Evolutionary conservation across 35 echinoderm and acorn worm genomes (phyloP), one percentile per base, ranked within the genome.

Genomic region (Ptychodera flava): DNA sequence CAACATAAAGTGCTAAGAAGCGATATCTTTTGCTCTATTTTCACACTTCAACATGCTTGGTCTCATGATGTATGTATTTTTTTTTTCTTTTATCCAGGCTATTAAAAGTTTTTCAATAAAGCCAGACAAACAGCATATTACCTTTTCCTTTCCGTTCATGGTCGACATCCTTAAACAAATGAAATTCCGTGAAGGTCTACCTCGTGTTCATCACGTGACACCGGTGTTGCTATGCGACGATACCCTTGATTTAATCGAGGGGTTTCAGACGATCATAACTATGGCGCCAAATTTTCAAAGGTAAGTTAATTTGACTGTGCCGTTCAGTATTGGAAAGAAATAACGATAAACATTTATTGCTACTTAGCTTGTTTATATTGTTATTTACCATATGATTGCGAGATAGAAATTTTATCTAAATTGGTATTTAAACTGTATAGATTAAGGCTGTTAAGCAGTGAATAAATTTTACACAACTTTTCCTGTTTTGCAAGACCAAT

Each of bases 131-230:
- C 32, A 88, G 34, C 86, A 88, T 33, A 78, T 88, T 31, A 80
- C 36, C 27, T 88, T 88, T 35, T 88, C 86, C 14, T 88, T 88
- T 34, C 86, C 86, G 32, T 88, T 81, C 35, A 88, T 88, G 86
- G 35, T 37, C 0, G 78, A 88, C 2, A 38, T 88, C 36, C 22
- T 88, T 31, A 77, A 79, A n/a, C 34, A 88, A 81, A 35, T 30
- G 35, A 34, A 33, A 2, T 15, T 32, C 32, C 34, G 36, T 22
- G 76, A 28, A 16, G 29, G 27, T 12, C 0, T 34, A 16, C 33
- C 35, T 36, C 10, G 22, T 36, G 1, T 30, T 1, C 77, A 79
- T 36, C 32, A 88, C 32, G 31, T 88, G 78, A 81, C 86, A 16
- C 86, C 86, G 28, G 81, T 88, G 86, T 31, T 88, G 33, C 28